phyloP scores from a whole-genome alignment of 2,113 vertebrate genomes.

The Chamaea fasciata region DNA sequence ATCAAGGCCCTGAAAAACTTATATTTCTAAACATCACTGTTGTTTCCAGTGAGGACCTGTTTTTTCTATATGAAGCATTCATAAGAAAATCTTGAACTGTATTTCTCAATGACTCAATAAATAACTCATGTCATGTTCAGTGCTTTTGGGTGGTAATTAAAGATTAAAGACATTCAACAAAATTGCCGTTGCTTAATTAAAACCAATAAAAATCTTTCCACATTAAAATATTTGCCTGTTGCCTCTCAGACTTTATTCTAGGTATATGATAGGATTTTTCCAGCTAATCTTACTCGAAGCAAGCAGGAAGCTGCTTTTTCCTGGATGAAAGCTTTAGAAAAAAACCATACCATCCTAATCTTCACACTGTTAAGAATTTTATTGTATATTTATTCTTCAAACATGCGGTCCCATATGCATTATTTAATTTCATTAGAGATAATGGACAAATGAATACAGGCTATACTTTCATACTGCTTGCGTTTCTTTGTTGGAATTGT shows the following conservation, averaged over 20 bases:
- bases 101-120: conserved; percentile 1
- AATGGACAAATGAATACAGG: conserved; percentile 51
- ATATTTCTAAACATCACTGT: neutral
- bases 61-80: neutral
- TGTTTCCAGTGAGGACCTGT: neutral
- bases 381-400: conserved; percentile 57
- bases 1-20: neutral
- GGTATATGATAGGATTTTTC: neutral
- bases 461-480: neutral
- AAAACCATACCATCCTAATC: conserved; percentile 26
- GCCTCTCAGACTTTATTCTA: conserved; percentile 1
- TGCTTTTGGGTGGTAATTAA: conserved; percentile 26
- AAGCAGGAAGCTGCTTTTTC: conserved; percentile 25
- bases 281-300: conserved; percentile 18
- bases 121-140: neutral
- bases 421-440: conserved; percentile 58
- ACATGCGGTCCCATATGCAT: neutral
- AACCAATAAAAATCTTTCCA: conserved; percentile 9
- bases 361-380: conserved; percentile 39
- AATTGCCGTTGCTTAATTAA: conserved; percentile 11
- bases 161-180: conserved; percentile 19
- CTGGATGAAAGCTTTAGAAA: conserved; percentile 37
- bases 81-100: neutral
- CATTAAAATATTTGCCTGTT: conserved; percentile 18
- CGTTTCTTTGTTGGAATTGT: neutral